Base-by-base conservation (phyloP, 2,888 invertebrate species). In the Drosophila tripunctata region DNA sequence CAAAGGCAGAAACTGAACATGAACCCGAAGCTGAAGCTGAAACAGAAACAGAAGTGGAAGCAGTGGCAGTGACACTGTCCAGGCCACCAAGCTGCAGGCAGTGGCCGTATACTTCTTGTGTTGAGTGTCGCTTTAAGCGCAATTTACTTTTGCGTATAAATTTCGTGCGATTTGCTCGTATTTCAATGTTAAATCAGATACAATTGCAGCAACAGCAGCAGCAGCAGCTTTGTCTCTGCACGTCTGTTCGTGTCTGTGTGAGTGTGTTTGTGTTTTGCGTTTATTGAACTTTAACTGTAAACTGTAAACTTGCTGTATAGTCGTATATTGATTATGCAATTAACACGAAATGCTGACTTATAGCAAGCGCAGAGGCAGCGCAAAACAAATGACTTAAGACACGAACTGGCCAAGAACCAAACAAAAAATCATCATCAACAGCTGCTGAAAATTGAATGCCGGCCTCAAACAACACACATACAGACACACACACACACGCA, bases 251-350 rank as follows among this genome's bases (percentile, higher is more conserved):
- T 22, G 33, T 19, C 19, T 41, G n/a, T 36, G n/a, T 48, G 22
- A 35, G 47, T 33, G 30, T 31, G 27, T 10, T 21, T 54, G 19
- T 60, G 70, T 60, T 66, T 70, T 51, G 72, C 87, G 83, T 83
- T 87, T 83, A 78, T 83, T 83, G 87, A 83, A 87, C 83, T 70
- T 77, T 72, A 70, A 65, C 79, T 65, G 76, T 71, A 67, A 70
- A 65, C 79, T 65, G 76, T 71, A 67, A 75, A 67, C 69, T 64
- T 33, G 55, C 3, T 51, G 38, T 55, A 38, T 21, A 52, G 52
- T 61, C 58, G 71, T 65, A 62, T 77, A 77, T 83, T 83, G 80
- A 72, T 81, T 81, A 81, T 81, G 83, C 84, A 81, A 81, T 83
- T 86, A 81, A 75, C 75, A 81, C 86, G 71, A 82, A 66, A 61